A percentile compares a stretch with the other conserved stretches of the same genome.
These are phyloP conservation scores for Corythornis vintsioides DNA, from an alignment of 2,113 vertebrate genomes.

Conservation along the genomic window DNA sequence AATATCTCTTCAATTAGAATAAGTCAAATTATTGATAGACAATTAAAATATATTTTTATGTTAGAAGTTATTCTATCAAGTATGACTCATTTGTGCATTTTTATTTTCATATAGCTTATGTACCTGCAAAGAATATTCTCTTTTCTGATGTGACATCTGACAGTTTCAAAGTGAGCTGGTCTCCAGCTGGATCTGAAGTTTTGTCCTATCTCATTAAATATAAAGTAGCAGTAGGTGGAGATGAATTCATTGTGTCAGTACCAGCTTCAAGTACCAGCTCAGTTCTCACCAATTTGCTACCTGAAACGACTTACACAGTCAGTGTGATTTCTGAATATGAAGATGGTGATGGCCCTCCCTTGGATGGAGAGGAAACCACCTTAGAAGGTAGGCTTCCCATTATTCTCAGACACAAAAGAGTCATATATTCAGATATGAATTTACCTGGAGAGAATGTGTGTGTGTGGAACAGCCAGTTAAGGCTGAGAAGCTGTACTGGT, in stretches of 20 bases:
- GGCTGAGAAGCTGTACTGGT: background rate
- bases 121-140: conserved; percentile 81
- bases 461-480: background rate
- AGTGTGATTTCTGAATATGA: conserved; percentile 88
- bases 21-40: background rate
- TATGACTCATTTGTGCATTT: background rate
- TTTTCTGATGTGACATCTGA: conserved; percentile 88
- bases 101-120: conserved; percentile 76
- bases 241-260: conserved; percentile 84
- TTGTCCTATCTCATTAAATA: conserved; percentile 87
- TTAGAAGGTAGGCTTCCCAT: conserved; percentile 80
- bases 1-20: background rate
- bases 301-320: conserved; percentile 89
- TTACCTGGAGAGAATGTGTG: background rate
- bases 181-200: conserved; percentile 77
- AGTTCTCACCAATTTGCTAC: conserved; percentile 83
- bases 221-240: conserved; percentile 75
- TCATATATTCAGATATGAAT: background rate
- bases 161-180: conserved; percentile 88
- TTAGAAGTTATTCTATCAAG: background rate
- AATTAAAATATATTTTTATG: background rate
- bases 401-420: background rate
- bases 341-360: conserved; percentile 85
- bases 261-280: conserved; percentile 80
- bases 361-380: conserved; percentile 86